Conservation (phyloP, 2,797 vertebrate genomes). For the Pagetopsis macropterus region DNA sequence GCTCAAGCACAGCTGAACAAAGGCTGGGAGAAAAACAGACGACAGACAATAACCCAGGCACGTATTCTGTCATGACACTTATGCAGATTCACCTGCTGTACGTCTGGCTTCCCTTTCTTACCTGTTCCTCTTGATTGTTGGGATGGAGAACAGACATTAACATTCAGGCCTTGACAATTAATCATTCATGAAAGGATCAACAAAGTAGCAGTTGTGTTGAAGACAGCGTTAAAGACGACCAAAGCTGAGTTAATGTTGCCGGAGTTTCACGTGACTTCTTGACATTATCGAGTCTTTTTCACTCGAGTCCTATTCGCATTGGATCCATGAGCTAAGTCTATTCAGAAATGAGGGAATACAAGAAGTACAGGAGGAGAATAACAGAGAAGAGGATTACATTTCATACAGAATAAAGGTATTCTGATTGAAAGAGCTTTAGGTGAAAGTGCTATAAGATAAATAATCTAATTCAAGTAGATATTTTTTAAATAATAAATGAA, state of each 20-base stretch:
- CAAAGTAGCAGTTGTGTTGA: conserved; percentile 41
- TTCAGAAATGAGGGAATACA: conserved; percentile 7
- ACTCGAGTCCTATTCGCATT: not conserved
- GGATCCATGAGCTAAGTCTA: not conserved
- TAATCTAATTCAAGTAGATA: not conserved
- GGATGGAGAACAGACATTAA: conserved; percentile 28
- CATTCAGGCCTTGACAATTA: conserved; percentile 58
- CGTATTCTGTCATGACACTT: conserved; percentile 16
- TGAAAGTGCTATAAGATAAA: not conserved
- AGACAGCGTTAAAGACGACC: conserved; percentile 42
- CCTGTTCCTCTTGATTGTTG: conserved; percentile 8
- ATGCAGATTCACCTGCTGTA: conserved; percentile 25
- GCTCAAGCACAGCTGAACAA: conserved; percentile 42
- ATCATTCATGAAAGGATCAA: conserved; percentile 71
- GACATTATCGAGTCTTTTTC: conserved; percentile 24
- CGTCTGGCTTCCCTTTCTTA: conserved; percentile 8
- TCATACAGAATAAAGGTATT: not conserved
- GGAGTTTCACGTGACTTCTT: conserved; percentile 44
- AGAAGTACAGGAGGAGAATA: not conserved
- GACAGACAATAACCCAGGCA: conserved; percentile 15
- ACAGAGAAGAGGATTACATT: not conserved
- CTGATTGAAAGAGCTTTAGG: too few relatives aligned
- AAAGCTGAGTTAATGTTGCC: conserved; percentile 50
- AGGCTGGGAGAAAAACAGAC: conserved; percentile 26
- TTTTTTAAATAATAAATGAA: not conserved